These are phyloP conservation scores for Rhagoletis pomonella DNA, from an alignment of 1,140 invertebrate genomes.

Conservation along the genomic window DNA sequence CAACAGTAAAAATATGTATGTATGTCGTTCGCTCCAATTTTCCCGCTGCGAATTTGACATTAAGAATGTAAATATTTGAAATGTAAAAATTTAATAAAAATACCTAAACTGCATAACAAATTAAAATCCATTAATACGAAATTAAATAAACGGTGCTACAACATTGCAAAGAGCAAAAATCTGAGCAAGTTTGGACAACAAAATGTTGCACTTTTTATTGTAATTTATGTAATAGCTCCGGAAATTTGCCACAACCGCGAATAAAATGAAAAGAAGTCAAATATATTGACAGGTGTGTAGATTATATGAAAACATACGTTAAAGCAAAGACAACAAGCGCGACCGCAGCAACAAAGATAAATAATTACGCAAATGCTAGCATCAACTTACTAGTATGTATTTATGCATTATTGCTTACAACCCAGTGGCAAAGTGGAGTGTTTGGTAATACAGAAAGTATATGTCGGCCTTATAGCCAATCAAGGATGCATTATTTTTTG, in stretches of 20 bases:
- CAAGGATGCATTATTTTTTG: too few species aligned
- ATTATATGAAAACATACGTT: constrained; percentile 24
- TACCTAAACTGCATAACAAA: constrained; percentile 29
- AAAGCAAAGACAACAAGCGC: not conserved
- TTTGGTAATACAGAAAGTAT: too few species aligned
- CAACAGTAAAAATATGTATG: not conserved
- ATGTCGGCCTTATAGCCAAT: too few species aligned
- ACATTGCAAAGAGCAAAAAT: not conserved
- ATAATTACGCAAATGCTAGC: constrained; percentile 19
- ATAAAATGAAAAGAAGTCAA: not conserved
- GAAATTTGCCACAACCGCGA: constrained; percentile 20
- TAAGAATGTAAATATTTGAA: constrained; percentile 21
- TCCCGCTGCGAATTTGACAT: not conserved
- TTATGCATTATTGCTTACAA: too few species aligned
- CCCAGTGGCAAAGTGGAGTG: too few species aligned
- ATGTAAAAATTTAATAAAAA: not conserved
- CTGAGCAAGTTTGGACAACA: not conserved
- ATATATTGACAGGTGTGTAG: constrained; percentile 27
- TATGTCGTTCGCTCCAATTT: not conserved
- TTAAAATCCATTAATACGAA: constrained; percentile 1
- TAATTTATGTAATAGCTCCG: not conserved
- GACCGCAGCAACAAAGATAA: not conserved
- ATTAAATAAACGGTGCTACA: not conserved
- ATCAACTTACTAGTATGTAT: too few species aligned
- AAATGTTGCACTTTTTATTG: not conserved